phyloP scores from a whole-genome alignment of 2,797 vertebrate species.

The Lacerta bilineata region DNA sequence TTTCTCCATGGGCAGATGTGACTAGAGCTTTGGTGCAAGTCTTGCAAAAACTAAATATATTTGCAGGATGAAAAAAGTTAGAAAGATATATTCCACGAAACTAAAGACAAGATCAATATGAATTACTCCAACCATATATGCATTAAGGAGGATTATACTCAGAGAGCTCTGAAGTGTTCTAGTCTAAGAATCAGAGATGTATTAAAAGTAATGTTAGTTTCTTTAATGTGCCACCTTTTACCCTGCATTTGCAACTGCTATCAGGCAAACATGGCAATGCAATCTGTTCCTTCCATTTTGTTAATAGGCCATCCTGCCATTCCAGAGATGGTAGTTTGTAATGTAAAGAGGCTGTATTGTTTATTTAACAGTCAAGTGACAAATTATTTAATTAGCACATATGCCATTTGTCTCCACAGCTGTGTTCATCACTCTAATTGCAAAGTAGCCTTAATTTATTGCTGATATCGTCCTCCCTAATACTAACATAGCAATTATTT shows the following conservation, averaged over 20 bases:
- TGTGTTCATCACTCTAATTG: slow-evolving; percentile 83
- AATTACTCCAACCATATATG: slow-evolving; percentile 60
- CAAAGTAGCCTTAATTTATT: slow-evolving; percentile 80
- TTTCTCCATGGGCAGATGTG: not conserved
- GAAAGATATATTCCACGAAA: slow-evolving; percentile 54
- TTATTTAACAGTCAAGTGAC: slow-evolving; percentile 84
- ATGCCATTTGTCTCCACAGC: slow-evolving; percentile 82
- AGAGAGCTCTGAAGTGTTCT: slow-evolving; percentile 32
- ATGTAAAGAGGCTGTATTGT: slow-evolving; percentile 81
- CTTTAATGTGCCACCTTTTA: slow-evolving; percentile 52
- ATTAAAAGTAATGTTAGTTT: slow-evolving; percentile 50
- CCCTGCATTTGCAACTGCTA: slow-evolving; percentile 29
- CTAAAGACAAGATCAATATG: slow-evolving; percentile 51
- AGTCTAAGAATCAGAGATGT: slow-evolving; percentile 34
- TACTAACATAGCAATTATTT: slow-evolving; percentile 78
- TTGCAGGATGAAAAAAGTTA: slow-evolving; percentile 40
- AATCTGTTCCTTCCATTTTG: slow-evolving; percentile 65
- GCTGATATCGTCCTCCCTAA: slow-evolving; percentile 74
- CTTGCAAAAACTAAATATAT: not conserved
- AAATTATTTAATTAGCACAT: slow-evolving; percentile 88
- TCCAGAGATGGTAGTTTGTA: slow-evolving; percentile 69
- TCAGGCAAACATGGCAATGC: slow-evolving; percentile 50
- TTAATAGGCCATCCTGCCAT: slow-evolving; percentile 74
- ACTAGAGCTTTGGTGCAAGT: not conserved
- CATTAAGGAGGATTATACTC: slow-evolving; percentile 61